Conservation (phyloP, 2,113 vertebrate genomes). For the Junco hyemalis region DNA sequence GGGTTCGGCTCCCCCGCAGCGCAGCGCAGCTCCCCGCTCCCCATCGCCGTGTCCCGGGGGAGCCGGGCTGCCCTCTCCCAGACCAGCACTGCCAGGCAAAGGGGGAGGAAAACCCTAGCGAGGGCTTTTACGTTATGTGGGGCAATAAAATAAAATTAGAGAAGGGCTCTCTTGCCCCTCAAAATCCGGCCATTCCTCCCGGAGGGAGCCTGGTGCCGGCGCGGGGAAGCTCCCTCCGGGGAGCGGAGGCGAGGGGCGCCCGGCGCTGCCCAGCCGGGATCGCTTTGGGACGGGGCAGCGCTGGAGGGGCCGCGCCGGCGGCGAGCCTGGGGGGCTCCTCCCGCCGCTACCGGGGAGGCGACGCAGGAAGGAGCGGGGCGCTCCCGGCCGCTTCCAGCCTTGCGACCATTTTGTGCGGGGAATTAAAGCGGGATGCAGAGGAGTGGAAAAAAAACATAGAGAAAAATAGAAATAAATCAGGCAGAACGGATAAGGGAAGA, state of each 20-base stretch:
- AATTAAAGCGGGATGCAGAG: background rate
- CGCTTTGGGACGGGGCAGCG: background rate
- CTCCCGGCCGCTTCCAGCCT: background rate
- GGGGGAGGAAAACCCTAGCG: background rate
- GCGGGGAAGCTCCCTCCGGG: background rate
- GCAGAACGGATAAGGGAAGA: background rate
- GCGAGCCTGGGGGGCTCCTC: background rate
- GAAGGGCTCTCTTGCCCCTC: background rate
- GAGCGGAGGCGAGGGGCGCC: background rate
- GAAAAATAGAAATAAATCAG: background rate
- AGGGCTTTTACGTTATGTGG: rapidly evolving
- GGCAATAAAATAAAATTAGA: rapidly evolving
- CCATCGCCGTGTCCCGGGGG: background rate
- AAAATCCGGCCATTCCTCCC: background rate
- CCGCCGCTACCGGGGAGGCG: background rate
- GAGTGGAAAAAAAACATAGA: background rate
- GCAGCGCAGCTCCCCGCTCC: background rate
- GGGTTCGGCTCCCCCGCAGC: background rate
- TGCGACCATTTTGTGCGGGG: conserved; percentile 55
- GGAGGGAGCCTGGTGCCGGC: background rate
- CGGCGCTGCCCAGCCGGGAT: background rate
- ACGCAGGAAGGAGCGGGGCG: background rate
- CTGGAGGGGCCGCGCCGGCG: background rate
- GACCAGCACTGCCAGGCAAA: background rate
- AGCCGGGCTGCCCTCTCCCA: background rate